Evolutionary conservation across 2,888 invertebrate genomes (phyloP), one percentile per base, ranked within the genome.

Genomic region (Bhutanitis thaidina): DNA sequence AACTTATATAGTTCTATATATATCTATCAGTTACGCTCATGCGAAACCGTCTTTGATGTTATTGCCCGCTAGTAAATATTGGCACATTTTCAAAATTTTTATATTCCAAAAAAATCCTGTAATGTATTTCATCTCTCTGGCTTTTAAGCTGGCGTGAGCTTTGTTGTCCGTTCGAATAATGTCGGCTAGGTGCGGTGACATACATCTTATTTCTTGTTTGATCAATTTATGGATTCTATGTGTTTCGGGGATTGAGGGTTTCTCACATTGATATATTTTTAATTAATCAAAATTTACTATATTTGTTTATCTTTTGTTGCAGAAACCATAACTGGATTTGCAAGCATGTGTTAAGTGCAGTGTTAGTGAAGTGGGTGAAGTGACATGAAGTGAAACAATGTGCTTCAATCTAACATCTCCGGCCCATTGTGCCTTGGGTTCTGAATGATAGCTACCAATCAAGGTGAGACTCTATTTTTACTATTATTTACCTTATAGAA

Each of bases 371-470:
- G 77, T 77, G 75, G 48, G 74, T 74, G 71, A 36, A 65, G 74
- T 78, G 78, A 62, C 63, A 66, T 69, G 64, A 57, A 65, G 70
- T 70, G 72, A 64, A 55, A 59, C 49, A 55, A 64, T 62, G 68
- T 62, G 64, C 61, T 52, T 55, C 45, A 56, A 57, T 56, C 56
- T 51, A 54, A 54, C 50, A n/a, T 52, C 52, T 45, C 53, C 41
- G 57, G 52, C 53, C 49, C 44, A 37, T 56, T 57, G 63, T 58
- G 59, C 53, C 59, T 64, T 65, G 61, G 67, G 61, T 65, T 71
- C 81, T 85, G 85, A 76, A 84, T 84, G 85, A 73, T 67, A 82
- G 62, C 80, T 73, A 67, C 67, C 67, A 74, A 71, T 73, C 70
- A 69, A 76, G 81, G 85, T 85, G 45, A 79, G 74, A 20, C 5